Evolutionary conservation across 2,888 invertebrate species (phyloP), one percentile per base, ranked within the genome.

Genomic region (Timema cristinae): DNA sequence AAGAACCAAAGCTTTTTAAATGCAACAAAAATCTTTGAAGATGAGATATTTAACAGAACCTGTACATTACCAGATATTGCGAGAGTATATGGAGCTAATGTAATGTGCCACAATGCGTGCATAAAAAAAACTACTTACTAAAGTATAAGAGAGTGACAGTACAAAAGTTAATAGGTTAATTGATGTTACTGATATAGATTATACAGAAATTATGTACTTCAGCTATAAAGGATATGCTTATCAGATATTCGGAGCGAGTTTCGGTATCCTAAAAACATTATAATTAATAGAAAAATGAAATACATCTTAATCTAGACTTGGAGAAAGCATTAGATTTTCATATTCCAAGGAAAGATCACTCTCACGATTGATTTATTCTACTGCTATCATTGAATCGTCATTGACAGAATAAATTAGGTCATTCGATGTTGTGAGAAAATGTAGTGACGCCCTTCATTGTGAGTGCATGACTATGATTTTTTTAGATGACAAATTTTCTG

Each of bases 161-260:
- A 32, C 4, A 32, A 32, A 32, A 32, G 32, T 32, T 32, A 4
- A 32, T 32, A 32, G 32, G 2, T 32, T 32, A 32, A 32, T 32
- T 32, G 32, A 32, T 32, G 32, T 32, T 32, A 32, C 32, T 32
- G 32, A 32, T 32, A 32, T 32, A 4, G 32, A 32, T 1, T 9
- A 16, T 16, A n/a, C 16, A 59, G 9, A 13, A 16, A 13, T 59
- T 13, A n/a, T 59, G 15, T 15, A 16, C 16, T n/a, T 59, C 9
- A 15, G 5, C 59, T 13, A 15, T n/a, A 59, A 59, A 59, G 59
- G 13, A 16, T 7, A 59, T 5, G 8, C 5, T 32, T 59, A 16
- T n/a, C n/a, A 15, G 59, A 59, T 59, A 15, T 59, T 59, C 59
- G 59, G 59, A 32, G n/a, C 15, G 59, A 59, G 32, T 59, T 59